Conservation (phyloP, 1,140 invertebrate genomes). For the Papilio helenus region DNA sequence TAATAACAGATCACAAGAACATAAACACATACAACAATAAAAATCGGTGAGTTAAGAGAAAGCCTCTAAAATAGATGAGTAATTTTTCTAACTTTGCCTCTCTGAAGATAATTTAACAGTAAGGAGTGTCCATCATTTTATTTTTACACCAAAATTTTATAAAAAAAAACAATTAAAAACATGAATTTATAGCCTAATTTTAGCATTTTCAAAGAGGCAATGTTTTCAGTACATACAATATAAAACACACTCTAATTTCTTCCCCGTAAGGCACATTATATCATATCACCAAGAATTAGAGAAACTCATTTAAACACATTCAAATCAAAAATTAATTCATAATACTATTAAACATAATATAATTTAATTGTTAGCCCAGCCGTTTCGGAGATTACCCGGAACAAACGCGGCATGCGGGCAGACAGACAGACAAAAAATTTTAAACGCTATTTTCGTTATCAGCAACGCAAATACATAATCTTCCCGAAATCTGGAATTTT, state of each 20-base stretch:
- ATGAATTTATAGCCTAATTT: too few species aligned
- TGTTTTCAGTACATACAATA: conserved; percentile 41
- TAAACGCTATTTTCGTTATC: too few species aligned
- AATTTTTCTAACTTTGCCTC: neutral
- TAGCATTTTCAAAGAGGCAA: conserved; percentile 42
- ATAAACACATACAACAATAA: conserved; percentile 49
- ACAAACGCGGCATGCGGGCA: too few species aligned
- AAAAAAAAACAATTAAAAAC: too few species aligned
- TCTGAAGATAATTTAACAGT: too few species aligned
- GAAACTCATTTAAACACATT: conserved; percentile 15
- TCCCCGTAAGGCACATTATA: conserved; percentile 34
- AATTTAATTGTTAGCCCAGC: neutral
- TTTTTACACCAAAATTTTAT: too few species aligned
- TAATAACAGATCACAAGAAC: conserved; percentile 53
- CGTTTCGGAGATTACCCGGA: too few species aligned
- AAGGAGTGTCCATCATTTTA: too few species aligned
- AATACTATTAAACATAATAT: neutral
- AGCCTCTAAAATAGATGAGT: conserved; percentile 54
- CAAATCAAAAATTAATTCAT: neutral
- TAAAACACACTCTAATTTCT: conserved; percentile 28
- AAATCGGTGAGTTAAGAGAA: conserved; percentile 72
- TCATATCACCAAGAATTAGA: neutral
- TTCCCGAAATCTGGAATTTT: too few species aligned
- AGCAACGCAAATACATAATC: too few species aligned
- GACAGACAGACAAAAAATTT: too few species aligned